Evolutionary conservation across 2,888 invertebrate genomes (phyloP).

Genomic region (Dryocosmus kuriphilus): DNA sequence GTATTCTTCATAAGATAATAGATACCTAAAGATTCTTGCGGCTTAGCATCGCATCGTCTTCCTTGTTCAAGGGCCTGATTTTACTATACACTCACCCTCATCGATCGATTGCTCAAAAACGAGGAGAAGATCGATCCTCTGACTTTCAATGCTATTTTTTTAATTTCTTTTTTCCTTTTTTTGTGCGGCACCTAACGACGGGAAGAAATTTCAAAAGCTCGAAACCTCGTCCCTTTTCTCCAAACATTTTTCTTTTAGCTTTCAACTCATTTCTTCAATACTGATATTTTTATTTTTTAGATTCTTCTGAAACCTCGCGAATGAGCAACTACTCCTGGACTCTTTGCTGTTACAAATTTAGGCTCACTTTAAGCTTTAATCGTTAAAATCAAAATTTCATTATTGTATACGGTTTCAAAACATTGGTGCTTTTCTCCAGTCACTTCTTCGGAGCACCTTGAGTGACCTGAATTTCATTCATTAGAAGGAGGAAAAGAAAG

Average conservation of each 20-base stretch:
- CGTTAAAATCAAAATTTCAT: constrained; percentile 13
- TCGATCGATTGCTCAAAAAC: constrained; percentile 28
- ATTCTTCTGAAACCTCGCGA: constrained; percentile 22
- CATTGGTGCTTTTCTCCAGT: constrained; percentile 1
- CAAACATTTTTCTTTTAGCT: constrained; percentile 3
- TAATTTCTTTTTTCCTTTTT: background rate
- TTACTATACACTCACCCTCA: constrained; percentile 22
- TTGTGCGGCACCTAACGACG: constrained; percentile 24
- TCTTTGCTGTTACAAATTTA: constrained; percentile 25
- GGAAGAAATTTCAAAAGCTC: constrained; percentile 28
- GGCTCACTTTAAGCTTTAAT: background rate
- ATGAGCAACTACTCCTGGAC: constrained; percentile 36
- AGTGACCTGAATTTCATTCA: constrained; percentile 25
- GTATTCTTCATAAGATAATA: constrained; percentile 52
- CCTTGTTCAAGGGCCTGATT: constrained; percentile 20
- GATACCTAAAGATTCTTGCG: constrained; percentile 35
- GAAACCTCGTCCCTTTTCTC: background rate
- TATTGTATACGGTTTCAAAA: constrained; percentile 9
- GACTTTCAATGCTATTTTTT: constrained; percentile 28
- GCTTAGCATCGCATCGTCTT: constrained; percentile 36
- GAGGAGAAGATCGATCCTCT: constrained; percentile 20
- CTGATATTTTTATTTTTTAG: background rate
- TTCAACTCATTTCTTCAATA: constrained; percentile 12
- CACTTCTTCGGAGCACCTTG: constrained; percentile 7
- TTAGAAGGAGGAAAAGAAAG: constrained; percentile 39